Percentiles rank a stretch among this genome's conserved stretches.
phyloP scores from a whole-genome alignment of 2,113 vertebrate genomes.

The Synchiropus splendidus region DNA sequence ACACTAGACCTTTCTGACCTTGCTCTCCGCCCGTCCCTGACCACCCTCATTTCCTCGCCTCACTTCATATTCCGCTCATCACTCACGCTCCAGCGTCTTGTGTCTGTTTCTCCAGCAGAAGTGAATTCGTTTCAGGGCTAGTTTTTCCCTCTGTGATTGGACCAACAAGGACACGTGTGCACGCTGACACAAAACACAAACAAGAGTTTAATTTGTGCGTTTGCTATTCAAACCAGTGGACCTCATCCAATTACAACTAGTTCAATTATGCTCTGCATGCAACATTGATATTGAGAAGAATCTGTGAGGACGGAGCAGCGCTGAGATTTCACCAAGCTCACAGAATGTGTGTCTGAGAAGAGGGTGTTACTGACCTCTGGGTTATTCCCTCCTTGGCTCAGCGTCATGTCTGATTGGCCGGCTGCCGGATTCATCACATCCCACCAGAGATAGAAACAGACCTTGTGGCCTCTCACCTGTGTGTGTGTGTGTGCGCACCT shows the following conservation, averaged over 20 bases:
- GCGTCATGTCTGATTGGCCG: slow-evolving; percentile 54
- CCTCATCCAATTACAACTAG: slow-evolving; percentile 55
- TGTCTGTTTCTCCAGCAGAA: too few relatives aligned
- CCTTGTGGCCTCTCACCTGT: slow-evolving; percentile 51
- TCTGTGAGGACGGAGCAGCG: slow-evolving; percentile 25
- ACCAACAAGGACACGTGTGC: too few relatives aligned
- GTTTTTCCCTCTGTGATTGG: neutral
- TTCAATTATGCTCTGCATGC: slow-evolving; percentile 55
- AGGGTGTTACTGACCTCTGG: slow-evolving; percentile 39
- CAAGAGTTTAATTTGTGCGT: slow-evolving; percentile 42
- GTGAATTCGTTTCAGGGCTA: too few relatives aligned
- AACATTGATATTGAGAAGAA: slow-evolving; percentile 47
- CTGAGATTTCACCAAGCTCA: slow-evolving; percentile 20
- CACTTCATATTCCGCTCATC: slow-evolving; percentile 17
- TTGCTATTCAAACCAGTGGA: slow-evolving; percentile 42
- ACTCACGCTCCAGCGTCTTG: slow-evolving; percentile 4
- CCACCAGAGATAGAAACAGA: slow-evolving; percentile 54
- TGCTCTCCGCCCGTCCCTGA: slow-evolving; percentile 4
- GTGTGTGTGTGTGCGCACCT: neutral
- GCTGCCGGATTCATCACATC: slow-evolving; percentile 57
- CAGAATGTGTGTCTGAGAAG: neutral
- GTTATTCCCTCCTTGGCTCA: slow-evolving; percentile 50
- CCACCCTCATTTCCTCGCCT: slow-evolving; percentile 6
- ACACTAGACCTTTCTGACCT: slow-evolving; percentile 17
- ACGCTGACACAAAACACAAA: slow-evolving; percentile 23